phyloP scores from a whole-genome alignment of 2,113 vertebrate genomes.

The Polypterus senegalus region DNA sequence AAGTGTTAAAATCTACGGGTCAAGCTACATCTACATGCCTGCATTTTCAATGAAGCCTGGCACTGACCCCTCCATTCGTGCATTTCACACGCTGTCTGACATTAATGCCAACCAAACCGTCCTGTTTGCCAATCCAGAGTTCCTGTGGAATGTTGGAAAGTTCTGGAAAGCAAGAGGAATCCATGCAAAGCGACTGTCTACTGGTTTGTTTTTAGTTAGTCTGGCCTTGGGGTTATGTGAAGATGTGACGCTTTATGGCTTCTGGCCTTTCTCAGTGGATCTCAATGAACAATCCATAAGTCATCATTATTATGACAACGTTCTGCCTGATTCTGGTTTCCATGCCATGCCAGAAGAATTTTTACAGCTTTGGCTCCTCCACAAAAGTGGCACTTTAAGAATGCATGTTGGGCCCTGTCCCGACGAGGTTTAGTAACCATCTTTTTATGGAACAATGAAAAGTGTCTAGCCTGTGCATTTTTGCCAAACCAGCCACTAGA shows the following conservation, averaged over 20 bases:
- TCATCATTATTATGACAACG: conserved; percentile 94
- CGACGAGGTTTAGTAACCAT: conserved; percentile 19
- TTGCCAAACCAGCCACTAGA: too few species aligned
- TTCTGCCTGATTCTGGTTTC: conserved; percentile 74
- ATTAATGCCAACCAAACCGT: conserved; percentile 71
- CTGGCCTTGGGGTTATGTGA: conserved; percentile 82
- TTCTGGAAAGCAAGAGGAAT: conserved; percentile 85
- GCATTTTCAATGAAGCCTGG: conserved; percentile 88
- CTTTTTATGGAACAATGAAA: too few species aligned
- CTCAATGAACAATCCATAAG: conserved; percentile 67
- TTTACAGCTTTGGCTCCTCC: conserved; percentile 86
- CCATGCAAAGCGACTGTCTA: conserved; percentile 82
- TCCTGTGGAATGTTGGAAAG: conserved; percentile 69
- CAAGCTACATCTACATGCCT: conserved; percentile 90
- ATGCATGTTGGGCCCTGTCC: conserved; percentile 68
- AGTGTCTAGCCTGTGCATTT: too few species aligned
- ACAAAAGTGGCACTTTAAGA: conserved; percentile 72
- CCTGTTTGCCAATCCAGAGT: conserved; percentile 88
- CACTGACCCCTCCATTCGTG: conserved; percentile 75
- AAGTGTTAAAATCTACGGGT: conserved; percentile 76
- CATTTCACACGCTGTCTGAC: conserved; percentile 72
- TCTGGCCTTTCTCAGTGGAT: conserved; percentile 84
- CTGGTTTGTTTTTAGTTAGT: conserved; percentile 84
- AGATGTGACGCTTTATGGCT: conserved; percentile 83
- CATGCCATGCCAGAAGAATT: conserved; percentile 97